Evolutionary conservation across 2,888 invertebrate species (phyloP), one percentile per base, ranked within the genome.

Genomic region (Epirrhoe alternata): DNA sequence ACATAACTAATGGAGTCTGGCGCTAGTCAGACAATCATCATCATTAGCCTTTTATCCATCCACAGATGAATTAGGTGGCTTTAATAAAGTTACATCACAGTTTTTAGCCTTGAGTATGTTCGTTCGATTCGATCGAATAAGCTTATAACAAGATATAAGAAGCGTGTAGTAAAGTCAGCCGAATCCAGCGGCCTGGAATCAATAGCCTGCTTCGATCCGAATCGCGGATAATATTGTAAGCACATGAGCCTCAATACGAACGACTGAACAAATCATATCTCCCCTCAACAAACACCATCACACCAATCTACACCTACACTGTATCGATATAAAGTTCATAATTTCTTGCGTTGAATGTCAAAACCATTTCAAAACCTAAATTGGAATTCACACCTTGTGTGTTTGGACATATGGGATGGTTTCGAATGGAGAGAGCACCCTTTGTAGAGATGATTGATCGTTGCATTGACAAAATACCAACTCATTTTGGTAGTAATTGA

Each of bases 241-340:
- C 60, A 64, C 55, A 51, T 54, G 56, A 68, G 61, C 64, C 59
- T 51, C 33, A 31, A 45, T 64, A 65, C 71, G 47, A 71, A 50
- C 66, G 69, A 69, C 52, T 71, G 69, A 66, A 60, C 71, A 71
- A 64, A 73, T 73, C 69, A 64, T 62, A 66, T 60, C 66, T 10
- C 58, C 53, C 24, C 63, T 42, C 14, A 12, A 33, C 54, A 17
- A 55, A 52, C 47, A 35, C 45, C 59, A 66, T 47, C 35, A 42
- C 4, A 6, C 7, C 50, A 58, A 57, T 38, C 12, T 58, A 58
- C 58, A 66, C 66, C 59, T 35, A 45, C 50, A 59, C 4, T 5
- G 1, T 24, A 55, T 47, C n/a, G 38, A 50, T 24, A 57, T 52
- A 66, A 57, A 30, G 47, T 5, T 49, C 5, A 61, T 12, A 6